phyloP scores from a whole-genome alignment of 2,113 vertebrate species.

The Sminthopsis crassicaudata region DNA sequence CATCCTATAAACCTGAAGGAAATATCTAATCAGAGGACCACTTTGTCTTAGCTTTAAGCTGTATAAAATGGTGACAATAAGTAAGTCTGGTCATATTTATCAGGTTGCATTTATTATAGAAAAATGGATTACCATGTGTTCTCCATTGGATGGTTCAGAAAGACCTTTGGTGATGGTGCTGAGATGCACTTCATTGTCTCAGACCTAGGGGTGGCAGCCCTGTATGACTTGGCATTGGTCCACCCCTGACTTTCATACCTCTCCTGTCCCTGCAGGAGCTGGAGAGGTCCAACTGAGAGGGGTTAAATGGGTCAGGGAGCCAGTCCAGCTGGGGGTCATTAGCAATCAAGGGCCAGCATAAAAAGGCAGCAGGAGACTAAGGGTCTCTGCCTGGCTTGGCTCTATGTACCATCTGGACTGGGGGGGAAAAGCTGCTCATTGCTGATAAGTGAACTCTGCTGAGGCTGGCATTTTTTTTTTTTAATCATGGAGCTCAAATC shows the following conservation, averaged over 20 bases:
- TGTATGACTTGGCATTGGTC: slow-evolving; percentile 67
- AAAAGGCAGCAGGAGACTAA: slow-evolving; percentile 79
- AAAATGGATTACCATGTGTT: slow-evolving; percentile 78
- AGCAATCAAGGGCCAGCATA: slow-evolving; percentile 76
- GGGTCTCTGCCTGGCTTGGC: slow-evolving; percentile 75
- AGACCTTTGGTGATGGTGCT: neutral
- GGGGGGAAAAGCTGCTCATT: slow-evolving; percentile 42
- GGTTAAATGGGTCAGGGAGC: slow-evolving; percentile 76
- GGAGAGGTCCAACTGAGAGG: slow-evolving; percentile 71
- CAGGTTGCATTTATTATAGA: slow-evolving; percentile 73
- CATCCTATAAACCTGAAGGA: slow-evolving; percentile 71
- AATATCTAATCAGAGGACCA: slow-evolving; percentile 74
- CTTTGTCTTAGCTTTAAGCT: slow-evolving; percentile 74
- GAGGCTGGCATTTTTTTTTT: neutral
- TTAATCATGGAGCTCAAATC: slow-evolving; percentile 19
- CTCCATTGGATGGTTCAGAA: slow-evolving; percentile 70
- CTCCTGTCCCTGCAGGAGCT: slow-evolving; percentile 56
- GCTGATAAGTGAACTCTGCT: slow-evolving; percentile 1
- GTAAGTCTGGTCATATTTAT: slow-evolving; percentile 80
- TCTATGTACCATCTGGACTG: slow-evolving; percentile 76
- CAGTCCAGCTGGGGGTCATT: slow-evolving; percentile 77
- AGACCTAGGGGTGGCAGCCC: slow-evolving; percentile 25
- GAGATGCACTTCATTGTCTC: slow-evolving; percentile 67
- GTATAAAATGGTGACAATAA: slow-evolving; percentile 60
- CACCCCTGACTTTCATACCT: slow-evolving; percentile 47